Conservation (phyloP, 2,797 vertebrate species). For the Melanotaenia trifasciata region DNA sequence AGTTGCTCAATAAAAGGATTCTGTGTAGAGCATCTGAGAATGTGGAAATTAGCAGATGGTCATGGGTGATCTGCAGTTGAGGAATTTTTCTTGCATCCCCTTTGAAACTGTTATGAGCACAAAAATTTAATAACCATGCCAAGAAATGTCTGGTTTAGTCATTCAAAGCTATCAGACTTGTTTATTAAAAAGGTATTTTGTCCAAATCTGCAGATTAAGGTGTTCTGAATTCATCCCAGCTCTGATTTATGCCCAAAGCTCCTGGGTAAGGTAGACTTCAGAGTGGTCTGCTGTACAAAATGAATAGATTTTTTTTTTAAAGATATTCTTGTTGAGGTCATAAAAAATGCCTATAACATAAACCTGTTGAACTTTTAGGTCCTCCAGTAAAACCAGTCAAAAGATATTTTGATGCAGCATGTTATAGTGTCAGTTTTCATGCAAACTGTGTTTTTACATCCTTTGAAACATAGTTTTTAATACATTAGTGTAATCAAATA, state of each 20-base stretch:
- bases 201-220: not conserved
- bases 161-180: not conserved
- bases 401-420: too few species aligned
- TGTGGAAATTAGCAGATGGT: slow-evolving; percentile 4
- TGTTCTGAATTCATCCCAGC: not conserved
- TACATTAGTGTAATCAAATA: too few species aligned
- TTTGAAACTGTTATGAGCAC: not conserved
- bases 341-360: not conserved
- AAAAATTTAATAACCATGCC: slow-evolving; percentile 6
- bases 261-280: slow-evolving; percentile 4
- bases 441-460: not conserved
- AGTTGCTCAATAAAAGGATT: slow-evolving; percentile 12
- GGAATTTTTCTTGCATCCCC: not conserved
- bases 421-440: not conserved
- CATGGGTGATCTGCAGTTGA: not conserved
- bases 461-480: not conserved
- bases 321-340: not conserved
- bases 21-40: slow-evolving; percentile 10
- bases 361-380: rapidly evolving
- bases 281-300: not conserved
- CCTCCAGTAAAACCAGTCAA: not conserved
- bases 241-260: slow-evolving; percentile 4
- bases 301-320: not conserved
- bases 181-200: not conserved
- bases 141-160: not conserved